phyloP scores from a whole-genome alignment of 2,113 vertebrate species.

The Grallaria varia region DNA sequence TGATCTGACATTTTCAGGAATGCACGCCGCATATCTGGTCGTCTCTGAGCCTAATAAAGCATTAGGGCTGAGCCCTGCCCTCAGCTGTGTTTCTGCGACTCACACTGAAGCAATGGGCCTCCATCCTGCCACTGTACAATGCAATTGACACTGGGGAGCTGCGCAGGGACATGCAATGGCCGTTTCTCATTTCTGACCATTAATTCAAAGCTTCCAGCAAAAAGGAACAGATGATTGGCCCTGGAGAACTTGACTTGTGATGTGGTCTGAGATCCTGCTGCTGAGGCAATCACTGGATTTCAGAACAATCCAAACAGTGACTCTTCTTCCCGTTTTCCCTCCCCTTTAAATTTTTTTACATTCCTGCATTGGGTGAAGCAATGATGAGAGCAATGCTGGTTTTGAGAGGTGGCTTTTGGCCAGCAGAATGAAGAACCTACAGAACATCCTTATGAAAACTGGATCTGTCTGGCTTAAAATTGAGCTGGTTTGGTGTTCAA shows the following conservation, averaged over 20 bases:
- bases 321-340: background rate
- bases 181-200: background rate
- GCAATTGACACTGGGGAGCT: background rate
- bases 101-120: background rate
- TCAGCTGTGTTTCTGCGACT: background rate
- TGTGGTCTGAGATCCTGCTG: background rate
- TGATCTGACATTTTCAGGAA: background rate
- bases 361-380: background rate
- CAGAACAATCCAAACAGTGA: background rate
- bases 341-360: background rate
- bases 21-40: background rate
- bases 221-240: background rate
- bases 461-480: background rate
- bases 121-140: background rate
- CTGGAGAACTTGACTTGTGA: background rate
- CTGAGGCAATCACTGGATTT: background rate
- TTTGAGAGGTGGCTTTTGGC: background rate
- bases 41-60: background rate
- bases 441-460: background rate
- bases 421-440: background rate
- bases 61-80: background rate
- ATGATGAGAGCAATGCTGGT: background rate
- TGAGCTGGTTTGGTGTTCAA: background rate
- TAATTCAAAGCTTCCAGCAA: background rate
- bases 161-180: background rate